Evolutionary conservation across 2,888 invertebrate genomes (phyloP), one percentile per base, ranked within the genome.

Genomic region (Megamerina dolium): DNA sequence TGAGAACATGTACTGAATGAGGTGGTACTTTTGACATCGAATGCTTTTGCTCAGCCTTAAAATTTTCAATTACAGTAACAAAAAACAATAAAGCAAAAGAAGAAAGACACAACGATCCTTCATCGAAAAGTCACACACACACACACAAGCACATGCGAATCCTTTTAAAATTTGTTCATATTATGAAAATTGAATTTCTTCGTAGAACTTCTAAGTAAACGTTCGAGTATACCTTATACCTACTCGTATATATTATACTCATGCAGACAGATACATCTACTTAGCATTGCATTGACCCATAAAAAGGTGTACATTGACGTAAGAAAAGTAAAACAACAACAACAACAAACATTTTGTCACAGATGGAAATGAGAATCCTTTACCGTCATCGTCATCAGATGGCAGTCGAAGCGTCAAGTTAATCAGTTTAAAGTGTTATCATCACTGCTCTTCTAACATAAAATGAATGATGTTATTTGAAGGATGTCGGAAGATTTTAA

Each of bases 401-500:
- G 23, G 10, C 23, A 23, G 10, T 8, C 23, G 10, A 23, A 23
- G 23, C 23, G 16, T 16, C 31, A 31, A 31, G 14, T 31, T 31
- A 31, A 31, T 14, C 16, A 14, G 31, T 14, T 31, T 31, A 31
- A 31, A 31, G 14, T 31, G 31, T 31, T 31, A 14, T 14, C 31
- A 31, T 14, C n/a, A n/a, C n/a, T n/a, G n/a, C n/a, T n/a, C n/a
- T n/a, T n/a, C n/a, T n/a, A n/a, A n/a, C n/a, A n/a, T n/a, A n/a
- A n/a, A n/a, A n/a, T n/a, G n/a, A n/a, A n/a, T n/a, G n/a, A n/a
- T n/a, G n/a, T n/a, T n/a, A n/a, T n/a, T 9, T 31, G 31, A 31
- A 14, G 31, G 9, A 14, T 14, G 16, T 31, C 16, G 23, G 13
- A 31, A 31, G 13, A 31, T 61, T 64, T 60, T 58, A 64, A 63